Evolutionary conservation across 2,888 invertebrate species (phyloP), one percentile per base, ranked within the genome.

Genomic region (Drosophila phalerata): DNA sequence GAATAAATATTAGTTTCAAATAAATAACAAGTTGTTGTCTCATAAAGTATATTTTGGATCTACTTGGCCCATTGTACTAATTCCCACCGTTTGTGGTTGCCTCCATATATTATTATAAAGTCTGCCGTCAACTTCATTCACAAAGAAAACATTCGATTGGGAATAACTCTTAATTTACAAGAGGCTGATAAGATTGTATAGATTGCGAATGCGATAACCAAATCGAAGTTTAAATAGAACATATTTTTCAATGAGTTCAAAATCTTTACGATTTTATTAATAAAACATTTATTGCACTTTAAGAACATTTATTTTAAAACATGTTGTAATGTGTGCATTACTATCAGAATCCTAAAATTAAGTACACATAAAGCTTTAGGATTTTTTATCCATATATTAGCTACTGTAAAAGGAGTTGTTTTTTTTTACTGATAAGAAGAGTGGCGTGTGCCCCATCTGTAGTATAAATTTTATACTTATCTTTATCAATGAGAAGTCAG

Each of bases 1-100:
- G 72, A 88, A 85, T 90, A 85, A 86, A 89, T 70, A 75, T 71
- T 88, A 90, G 90, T 83, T 88, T 75, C 65, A 83, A 84, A 81
- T 65, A 52, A 71, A 37, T 10, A 10, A 0, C 13, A 1, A 3
- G 5, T 34, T 13, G 38, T 60, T 47, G 43, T 13, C 6, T 19
- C 3, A 25, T 6, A 22, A 22, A 19, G 42, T 13, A 13, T 5
- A 17, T 9, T 40, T 8, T 15, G n/a, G 1, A 17, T 9, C 48
- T 15, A 13, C 13, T 49, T 19, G 13, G 13, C 37, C 51, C 37
- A 25, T 5, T 25, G 51, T 51, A 25, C n/a, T 1, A 17, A 5
- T 3, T 1, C 4, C 17, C 8, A 19, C 34, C 19, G 48, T 11
- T 19, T 30, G 30, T 47, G 1, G 11, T 5, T 6, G 6, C 3